phyloP scores from a whole-genome alignment of 2,797 vertebrate genomes.

The Schizopygopsis malacanthus region DNA sequence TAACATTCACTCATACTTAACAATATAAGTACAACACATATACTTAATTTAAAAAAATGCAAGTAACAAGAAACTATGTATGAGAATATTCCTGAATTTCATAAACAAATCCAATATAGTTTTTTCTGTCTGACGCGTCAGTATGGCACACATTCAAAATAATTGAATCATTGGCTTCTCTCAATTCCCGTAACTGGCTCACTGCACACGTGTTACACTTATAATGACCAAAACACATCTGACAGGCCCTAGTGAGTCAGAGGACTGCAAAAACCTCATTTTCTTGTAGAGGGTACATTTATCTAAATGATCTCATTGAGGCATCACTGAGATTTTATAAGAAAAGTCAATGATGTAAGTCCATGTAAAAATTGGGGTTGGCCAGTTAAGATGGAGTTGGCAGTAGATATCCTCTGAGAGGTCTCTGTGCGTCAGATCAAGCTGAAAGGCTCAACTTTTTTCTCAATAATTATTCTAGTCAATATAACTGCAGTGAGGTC shows the following conservation, averaged over 20 bases:
- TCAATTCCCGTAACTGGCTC: slow-evolving; percentile 31
- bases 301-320: slow-evolving; percentile 19
- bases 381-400: background rate
- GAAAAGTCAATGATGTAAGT: slow-evolving; percentile 15
- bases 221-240: slow-evolving; percentile 27
- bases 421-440: slow-evolving; percentile 5
- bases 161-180: slow-evolving; percentile 21
- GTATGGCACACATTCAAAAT: slow-evolving; percentile 17
- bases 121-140: background rate
- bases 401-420: background rate
- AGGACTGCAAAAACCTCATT: slow-evolving; percentile 15
- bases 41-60: background rate
- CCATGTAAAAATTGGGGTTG: slow-evolving; percentile 23
- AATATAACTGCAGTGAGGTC: background rate
- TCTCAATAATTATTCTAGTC: background rate
- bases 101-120: background rate
- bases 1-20: slow-evolving; percentile 18
- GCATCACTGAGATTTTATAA: background rate
- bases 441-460: background rate
- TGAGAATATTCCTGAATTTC: background rate
- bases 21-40: background rate
- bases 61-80: background rate
- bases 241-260: slow-evolving; percentile 26
- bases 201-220: slow-evolving; percentile 26
- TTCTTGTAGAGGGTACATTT: background rate